Evolutionary conservation across 2,888 invertebrate species (phyloP), one percentile per base, ranked within the genome.

Genomic region (Gonocerus acuteangulatus): DNA sequence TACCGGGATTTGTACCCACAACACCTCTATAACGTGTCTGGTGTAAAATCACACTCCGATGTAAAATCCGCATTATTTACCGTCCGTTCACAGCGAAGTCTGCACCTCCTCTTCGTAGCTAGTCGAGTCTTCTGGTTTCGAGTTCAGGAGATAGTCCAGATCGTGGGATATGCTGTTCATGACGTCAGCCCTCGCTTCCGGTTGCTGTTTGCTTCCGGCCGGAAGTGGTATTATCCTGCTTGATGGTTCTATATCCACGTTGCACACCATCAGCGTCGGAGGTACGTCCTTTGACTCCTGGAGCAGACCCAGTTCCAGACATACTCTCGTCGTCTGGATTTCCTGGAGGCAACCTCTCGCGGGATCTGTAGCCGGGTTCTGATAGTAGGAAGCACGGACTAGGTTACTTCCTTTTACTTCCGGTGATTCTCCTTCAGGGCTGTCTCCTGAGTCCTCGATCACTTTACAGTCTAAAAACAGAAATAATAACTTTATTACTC

Each of bases 81-180:
- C n/a, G n/a, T n/a, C n/a, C n/a, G n/a, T 48, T 62, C 48, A 63
- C 48, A 62, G 21, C 18, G 60, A 62, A 2, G 65, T 65, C 60
- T 65, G 62, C 9, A 52, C 54, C 32, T 65, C 64, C 42, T 60
- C 62, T 7, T 60, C 65, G 2, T 34, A 47, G 11, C 16, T 39
- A 6, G n/a, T 19, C 6, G 13, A 7, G 49, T 56, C 49, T 13
- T 62, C 49, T 34, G 47, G 59, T 18, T 21, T 23, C 7, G 57
- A 80, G 74, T 89, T 89, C 63, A 90, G 76, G 68, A 90, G 76
- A 76, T 88, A 89, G 75, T 89, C 87, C 68, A 90, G 77, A 75
- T 90, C 89, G 71, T 85, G 85, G 1, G 87, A 85, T 70, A 90
- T 90, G 71, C 87, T 83, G 74, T 87, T 85, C 54, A 89, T 75